Conservation (phyloP, 2,888 invertebrate species). For the Eupithecia insigniata region DNA sequence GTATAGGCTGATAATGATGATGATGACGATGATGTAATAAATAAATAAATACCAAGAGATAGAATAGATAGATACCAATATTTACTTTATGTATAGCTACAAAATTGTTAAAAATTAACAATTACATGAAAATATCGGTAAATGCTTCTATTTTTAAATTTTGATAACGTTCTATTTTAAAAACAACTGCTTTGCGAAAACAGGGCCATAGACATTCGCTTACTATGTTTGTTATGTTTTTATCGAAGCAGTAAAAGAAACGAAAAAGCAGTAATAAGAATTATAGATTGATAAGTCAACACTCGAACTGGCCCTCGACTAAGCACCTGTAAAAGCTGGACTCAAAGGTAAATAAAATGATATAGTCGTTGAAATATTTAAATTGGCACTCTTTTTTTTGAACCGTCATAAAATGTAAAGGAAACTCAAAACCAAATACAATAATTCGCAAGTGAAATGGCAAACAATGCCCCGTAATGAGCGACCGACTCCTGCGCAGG, state of each 20-base stretch:
- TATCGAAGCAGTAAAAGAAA: background rate
- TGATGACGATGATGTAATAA: no score
- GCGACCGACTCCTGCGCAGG: conserved; percentile 24
- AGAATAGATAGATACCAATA: no score
- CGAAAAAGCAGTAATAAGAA: background rate
- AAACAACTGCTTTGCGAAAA: background rate
- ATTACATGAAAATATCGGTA: background rate
- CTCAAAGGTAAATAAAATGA: conserved; percentile 14
- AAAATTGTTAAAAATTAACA: background rate
- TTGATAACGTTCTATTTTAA: background rate
- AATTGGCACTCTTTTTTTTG: conserved; percentile 10
- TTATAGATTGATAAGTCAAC: conserved; percentile 6
- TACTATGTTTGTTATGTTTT: background rate
- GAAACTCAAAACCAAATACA: conserved; percentile 19
- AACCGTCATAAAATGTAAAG: conserved; percentile 20
- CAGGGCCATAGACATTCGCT: background rate
- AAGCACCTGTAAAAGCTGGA: background rate
- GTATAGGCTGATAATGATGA: no score
- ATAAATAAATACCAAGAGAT: no score
- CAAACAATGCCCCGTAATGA: conserved; percentile 34
- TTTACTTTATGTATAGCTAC: no score
- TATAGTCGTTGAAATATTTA: conserved; percentile 8
- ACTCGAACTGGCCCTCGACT: background rate
- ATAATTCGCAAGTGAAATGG: conserved; percentile 21
- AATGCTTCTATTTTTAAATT: background rate